Percentiles rank a stretch among this genome's conserved stretches.
Conservation (phyloP, 2,888 invertebrate species). For the Ormyrus rosae region DNA sequence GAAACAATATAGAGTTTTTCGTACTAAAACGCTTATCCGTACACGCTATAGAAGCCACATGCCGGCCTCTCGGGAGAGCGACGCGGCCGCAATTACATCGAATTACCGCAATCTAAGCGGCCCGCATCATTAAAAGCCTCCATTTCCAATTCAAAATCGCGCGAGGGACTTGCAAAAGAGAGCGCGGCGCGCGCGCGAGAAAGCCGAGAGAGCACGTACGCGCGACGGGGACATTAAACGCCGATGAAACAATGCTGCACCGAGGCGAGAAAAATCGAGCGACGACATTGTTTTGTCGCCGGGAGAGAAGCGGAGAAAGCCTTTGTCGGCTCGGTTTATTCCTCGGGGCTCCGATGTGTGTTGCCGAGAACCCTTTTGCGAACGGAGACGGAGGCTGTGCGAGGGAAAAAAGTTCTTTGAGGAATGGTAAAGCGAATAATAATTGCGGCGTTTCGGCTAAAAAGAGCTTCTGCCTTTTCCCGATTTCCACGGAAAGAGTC, state of each 20-base stretch:
- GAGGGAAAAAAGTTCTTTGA: not conserved
- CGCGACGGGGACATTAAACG: conserved; percentile 1
- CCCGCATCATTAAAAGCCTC: conserved; percentile 26
- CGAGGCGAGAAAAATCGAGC: conserved; percentile 5
- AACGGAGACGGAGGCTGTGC: not conserved
- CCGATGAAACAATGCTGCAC: conserved; percentile 15
- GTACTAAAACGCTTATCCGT: not conserved
- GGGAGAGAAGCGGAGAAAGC: not conserved
- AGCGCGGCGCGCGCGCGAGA: conserved; percentile 1
- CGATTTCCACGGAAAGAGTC: too few species aligned
- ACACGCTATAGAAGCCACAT: too few species aligned
- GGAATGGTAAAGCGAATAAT: not conserved
- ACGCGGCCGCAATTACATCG: not conserved
- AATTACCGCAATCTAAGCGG: conserved; percentile 23
- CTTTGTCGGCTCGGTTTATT: not conserved
- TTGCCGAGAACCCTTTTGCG: too few species aligned
- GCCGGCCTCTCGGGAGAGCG: too few species aligned
- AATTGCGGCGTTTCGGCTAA: too few species aligned
- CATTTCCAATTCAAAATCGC: conserved; percentile 32
- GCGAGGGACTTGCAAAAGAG: conserved; percentile 8
- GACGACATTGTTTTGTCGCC: conserved; percentile 44
- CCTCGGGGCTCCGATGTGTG: too few species aligned
- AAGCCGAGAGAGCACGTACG: conserved; percentile 24
- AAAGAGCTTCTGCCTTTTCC: too few species aligned
- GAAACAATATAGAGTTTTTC: not conserved